Percentiles rank a stretch among this genome's conserved stretches.
These are phyloP conservation scores for Himalopsyche japonica DNA, from an alignment of 2,888 invertebrate genomes.

Conservation along the genomic window DNA sequence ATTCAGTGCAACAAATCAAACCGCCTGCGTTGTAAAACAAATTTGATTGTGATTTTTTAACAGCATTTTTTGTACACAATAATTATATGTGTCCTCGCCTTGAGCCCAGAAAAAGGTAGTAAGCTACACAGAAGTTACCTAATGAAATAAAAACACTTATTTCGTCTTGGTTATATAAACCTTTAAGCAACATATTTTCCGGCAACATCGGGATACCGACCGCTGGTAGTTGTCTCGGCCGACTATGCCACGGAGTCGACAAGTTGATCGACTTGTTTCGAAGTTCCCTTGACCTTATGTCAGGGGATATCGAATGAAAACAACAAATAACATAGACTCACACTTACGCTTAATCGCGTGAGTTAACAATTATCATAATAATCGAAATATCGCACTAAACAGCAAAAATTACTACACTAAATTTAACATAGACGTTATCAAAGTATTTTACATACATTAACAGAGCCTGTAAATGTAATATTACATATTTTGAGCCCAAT, in stretches of 20 bases:
- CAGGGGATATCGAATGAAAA: neutral
- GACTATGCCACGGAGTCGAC: neutral
- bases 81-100: neutral
- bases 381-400: too few relatives aligned
- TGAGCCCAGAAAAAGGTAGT: neutral
- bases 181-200: too few relatives aligned
- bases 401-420: too few relatives aligned
- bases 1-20: neutral
- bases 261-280: neutral
- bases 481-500: too few relatives aligned
- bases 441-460: too few relatives aligned
- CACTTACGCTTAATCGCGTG: neutral
- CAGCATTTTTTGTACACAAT: neutral
- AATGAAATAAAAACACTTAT: neutral
- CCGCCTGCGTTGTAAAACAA: neutral
- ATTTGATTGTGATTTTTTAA: neutral
- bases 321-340: neutral
- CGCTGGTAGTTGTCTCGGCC: neutral
- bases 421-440: too few relatives aligned
- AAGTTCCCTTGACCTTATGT: neutral
- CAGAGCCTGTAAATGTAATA: too few relatives aligned
- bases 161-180: too few relatives aligned
- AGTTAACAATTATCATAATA: neutral
- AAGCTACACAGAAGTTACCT: neutral
- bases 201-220: too few relatives aligned